Conservation (phyloP, 2,113 vertebrate species). For the Cyphomyrus discorhynchus region DNA sequence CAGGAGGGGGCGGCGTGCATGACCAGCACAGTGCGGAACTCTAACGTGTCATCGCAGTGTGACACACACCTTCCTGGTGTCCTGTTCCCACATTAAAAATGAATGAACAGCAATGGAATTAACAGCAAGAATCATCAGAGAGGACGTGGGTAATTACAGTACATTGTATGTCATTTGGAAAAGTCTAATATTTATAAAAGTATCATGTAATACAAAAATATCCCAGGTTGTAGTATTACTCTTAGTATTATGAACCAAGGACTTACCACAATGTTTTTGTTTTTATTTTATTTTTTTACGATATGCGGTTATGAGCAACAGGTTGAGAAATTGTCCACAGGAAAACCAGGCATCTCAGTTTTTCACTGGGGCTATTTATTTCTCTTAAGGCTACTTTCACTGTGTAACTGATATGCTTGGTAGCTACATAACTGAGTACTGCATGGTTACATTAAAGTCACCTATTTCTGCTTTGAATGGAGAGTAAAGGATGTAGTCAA, state of each 20-base stretch:
- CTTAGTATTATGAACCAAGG: not conserved
- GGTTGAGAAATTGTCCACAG: not conserved
- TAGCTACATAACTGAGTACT: not conserved
- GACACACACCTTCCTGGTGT: not conserved
- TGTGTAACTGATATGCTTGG: not conserved
- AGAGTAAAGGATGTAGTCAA: not conserved
- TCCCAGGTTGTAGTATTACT: not conserved
- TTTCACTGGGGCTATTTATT: not conserved
- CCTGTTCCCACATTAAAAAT: not conserved
- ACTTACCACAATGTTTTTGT: not conserved
- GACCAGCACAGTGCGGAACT: not conserved
- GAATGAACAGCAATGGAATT: not conserved
- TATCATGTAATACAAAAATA: not conserved
- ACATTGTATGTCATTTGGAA: not conserved
- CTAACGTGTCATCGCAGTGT: not conserved
- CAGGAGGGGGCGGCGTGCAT: not conserved
- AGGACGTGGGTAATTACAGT: not conserved
- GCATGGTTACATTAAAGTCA: not conserved
- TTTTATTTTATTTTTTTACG: not conserved
- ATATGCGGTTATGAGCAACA: not conserved
- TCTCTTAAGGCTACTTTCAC: not conserved
- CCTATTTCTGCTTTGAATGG: not conserved
- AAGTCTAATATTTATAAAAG: not conserved
- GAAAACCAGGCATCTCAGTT: not conserved
- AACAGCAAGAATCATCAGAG: not conserved